A percentile compares a stretch with the other conserved stretches of the same genome.
phyloP scores from a whole-genome alignment of 2,113 vertebrate genomes.

The Zingel zingel region DNA sequence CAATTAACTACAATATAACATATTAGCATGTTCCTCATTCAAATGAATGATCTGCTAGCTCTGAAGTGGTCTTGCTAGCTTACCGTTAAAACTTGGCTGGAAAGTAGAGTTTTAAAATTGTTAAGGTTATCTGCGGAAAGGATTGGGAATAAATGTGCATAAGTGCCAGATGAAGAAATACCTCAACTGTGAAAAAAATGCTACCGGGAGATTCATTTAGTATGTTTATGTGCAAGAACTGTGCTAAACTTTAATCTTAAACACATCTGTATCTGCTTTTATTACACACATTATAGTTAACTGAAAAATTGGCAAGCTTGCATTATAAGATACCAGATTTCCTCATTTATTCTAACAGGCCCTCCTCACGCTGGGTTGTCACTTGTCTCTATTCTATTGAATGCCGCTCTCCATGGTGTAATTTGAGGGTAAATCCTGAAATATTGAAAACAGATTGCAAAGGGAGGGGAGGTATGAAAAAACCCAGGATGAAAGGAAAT shows the following conservation, averaged over 20 bases:
- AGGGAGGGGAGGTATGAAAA: neutral
- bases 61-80: neutral
- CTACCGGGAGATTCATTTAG: neutral
- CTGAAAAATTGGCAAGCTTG: neutral
- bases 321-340: neutral
- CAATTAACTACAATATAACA: constrained; percentile 28
- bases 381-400: constrained; percentile 27
- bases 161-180: neutral
- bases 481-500: neutral
- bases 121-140: neutral
- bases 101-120: neutral
- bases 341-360: neutral
- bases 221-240: neutral
- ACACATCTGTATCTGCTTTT: constrained; percentile 1
- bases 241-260: neutral
- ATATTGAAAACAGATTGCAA: constrained; percentile 1
- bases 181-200: neutral
- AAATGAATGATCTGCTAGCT: neutral
- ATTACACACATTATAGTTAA: neutral
- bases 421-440: constrained; percentile 18
- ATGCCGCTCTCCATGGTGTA: neutral
- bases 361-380: constrained; percentile 25
- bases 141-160: neutral
- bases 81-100: neutral
- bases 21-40: constrained; percentile 21